phyloP scores from a whole-genome alignment of 1,140 invertebrate species.

The Drosophila ambigua region DNA sequence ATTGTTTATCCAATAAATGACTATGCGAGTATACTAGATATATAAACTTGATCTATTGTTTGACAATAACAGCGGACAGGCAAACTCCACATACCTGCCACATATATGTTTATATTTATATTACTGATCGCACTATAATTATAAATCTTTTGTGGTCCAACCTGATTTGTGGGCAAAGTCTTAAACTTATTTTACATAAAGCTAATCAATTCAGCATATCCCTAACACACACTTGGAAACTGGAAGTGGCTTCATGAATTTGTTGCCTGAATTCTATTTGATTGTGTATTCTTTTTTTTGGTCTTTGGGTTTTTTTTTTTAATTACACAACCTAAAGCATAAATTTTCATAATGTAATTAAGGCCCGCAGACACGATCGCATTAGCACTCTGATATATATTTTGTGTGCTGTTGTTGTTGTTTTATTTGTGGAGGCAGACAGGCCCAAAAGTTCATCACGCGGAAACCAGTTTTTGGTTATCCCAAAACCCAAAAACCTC shows the following conservation, averaged over 20 bases:
- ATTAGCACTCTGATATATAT: conserved; percentile 1
- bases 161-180: conserved; percentile 19
- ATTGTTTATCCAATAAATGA: conserved; percentile 32
- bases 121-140: conserved; percentile 4
- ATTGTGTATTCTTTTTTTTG: not conserved
- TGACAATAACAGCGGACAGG: conserved; percentile 6
- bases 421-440: not conserved
- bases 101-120: conserved; percentile 1
- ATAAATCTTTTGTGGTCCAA: conserved; percentile 31
- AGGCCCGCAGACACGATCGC: conserved; percentile 6
- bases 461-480: conserved; percentile 5
- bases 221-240: too few species aligned
- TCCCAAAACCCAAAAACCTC: conserved; percentile 1
- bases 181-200: conserved; percentile 42
- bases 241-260: too few species aligned
- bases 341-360: conserved; percentile 39
- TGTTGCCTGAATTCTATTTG: not conserved
- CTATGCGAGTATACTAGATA: not conserved
- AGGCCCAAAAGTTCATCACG: conserved; percentile 9
- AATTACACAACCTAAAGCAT: conserved; percentile 39
- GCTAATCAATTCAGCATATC: conserved; percentile 4
- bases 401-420: not conserved
- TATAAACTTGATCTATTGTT: conserved; percentile 37
- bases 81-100: not conserved
- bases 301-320: conserved; percentile 20